These are phyloP conservation scores for Caiman crocodilus DNA, from an alignment of 2,797 vertebrate genomes.

Conservation along the genomic window DNA sequence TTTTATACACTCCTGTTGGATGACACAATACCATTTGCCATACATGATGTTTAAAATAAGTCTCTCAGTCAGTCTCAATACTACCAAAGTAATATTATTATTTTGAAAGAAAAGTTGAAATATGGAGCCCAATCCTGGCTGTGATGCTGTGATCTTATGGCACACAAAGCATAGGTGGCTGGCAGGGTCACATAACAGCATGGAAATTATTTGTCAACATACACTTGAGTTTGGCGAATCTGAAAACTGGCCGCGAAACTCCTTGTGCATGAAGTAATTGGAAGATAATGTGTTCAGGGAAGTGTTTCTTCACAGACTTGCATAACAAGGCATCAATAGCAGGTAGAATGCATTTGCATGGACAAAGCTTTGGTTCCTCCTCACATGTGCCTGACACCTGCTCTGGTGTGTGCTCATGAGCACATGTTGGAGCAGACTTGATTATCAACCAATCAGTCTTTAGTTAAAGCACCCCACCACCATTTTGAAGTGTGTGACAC, in stretches of 20 bases:
- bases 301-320: neutral
- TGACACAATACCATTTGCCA: conserved; percentile 59
- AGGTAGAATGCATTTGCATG: neutral
- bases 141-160: neutral
- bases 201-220: neutral
- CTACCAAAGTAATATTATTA: conserved; percentile 25
- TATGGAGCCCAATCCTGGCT: neutral
- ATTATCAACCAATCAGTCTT: no score
- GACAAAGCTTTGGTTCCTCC: neutral
- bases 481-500: no score
- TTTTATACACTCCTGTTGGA: conserved; percentile 11
- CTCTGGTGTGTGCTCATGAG: no score
- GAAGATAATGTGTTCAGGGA: neutral
- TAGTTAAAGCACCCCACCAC: no score
- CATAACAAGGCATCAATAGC: neutral
- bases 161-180: neutral
- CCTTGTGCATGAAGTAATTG: neutral
- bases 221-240: neutral
- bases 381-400: no score
- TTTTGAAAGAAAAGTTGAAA: conserved; percentile 46
- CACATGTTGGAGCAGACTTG: no score
- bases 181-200: neutral
- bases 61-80: conserved; percentile 2
- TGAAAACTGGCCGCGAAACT: neutral
- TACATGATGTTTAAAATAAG: conserved; percentile 49